Percentiles rank a stretch among this genome's conserved stretches.
These are phyloP conservation scores for Mixornis gularis DNA, from an alignment of 2,113 vertebrate genomes.

Conservation along the genomic window DNA sequence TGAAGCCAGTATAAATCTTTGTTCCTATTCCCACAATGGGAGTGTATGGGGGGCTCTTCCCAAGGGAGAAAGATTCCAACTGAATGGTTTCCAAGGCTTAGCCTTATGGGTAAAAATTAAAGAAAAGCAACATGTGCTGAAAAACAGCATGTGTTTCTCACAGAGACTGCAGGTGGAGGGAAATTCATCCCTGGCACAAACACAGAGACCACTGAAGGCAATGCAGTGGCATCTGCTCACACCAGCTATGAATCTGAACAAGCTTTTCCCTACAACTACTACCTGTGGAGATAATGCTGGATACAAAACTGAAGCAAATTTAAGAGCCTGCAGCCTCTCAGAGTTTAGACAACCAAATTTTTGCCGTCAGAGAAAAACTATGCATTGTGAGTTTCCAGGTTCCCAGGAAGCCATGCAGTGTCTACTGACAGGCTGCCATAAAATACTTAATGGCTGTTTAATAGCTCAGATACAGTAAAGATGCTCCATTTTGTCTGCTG, in stretches of 20 bases:
- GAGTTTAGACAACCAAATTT: background rate
- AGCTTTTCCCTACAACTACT: background rate
- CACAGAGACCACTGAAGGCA: background rate
- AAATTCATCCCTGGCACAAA: constrained; percentile 10
- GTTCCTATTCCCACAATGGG: background rate
- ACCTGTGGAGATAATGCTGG: background rate
- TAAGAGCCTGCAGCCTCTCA: background rate
- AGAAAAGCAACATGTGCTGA: background rate
- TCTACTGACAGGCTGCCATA: background rate
- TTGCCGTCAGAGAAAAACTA: background rate
- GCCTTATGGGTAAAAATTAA: background rate
- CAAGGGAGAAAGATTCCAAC: background rate
- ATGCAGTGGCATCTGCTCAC: background rate
- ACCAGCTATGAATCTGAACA: background rate
- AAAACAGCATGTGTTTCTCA: background rate
- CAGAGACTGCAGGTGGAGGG: background rate
- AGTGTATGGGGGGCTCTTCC: background rate
- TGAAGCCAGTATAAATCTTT: background rate
- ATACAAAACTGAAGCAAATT: background rate
- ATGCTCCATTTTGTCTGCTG: background rate
- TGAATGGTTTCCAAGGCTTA: background rate
- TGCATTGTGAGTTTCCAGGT: background rate
- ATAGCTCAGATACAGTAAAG: background rate
- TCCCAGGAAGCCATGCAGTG: background rate
- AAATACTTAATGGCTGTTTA: background rate